Conservation (phyloP, 1,140 invertebrate genomes). For the Drosophila mauritiana region DNA sequence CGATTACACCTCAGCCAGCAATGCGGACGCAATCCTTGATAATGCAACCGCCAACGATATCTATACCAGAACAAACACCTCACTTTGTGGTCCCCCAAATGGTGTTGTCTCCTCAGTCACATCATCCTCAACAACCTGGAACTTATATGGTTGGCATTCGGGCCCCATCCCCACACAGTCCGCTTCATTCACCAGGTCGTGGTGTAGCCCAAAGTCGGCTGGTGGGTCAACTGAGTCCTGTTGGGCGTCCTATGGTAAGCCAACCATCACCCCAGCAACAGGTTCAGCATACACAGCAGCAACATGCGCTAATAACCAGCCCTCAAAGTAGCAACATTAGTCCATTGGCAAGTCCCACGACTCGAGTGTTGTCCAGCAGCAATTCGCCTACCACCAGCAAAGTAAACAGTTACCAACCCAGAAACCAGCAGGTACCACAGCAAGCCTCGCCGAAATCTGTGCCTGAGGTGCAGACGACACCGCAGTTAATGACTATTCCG, state of each 20-base stretch:
- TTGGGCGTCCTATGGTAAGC: slow-evolving; percentile 26
- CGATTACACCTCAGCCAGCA: slow-evolving; percentile 10
- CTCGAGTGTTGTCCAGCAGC: slow-evolving; percentile 37
- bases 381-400: slow-evolving; percentile 54
- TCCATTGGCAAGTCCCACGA: slow-evolving; percentile 68
- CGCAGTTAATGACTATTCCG: slow-evolving; percentile 62
- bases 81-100: slow-evolving; percentile 86
- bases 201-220: slow-evolving; percentile 54
- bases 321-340: slow-evolving; percentile 56
- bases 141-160: slow-evolving; percentile 64
- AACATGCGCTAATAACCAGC: slow-evolving; percentile 46
- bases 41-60: slow-evolving; percentile 87
- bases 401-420: slow-evolving; percentile 51
- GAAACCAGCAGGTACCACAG: slow-evolving; percentile 28
- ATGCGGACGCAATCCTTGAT: slow-evolving; percentile 67
- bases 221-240: slow-evolving; percentile 59
- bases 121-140: slow-evolving; percentile 34
- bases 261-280: slow-evolving; percentile 37
- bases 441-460: slow-evolving; percentile 54
- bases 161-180: slow-evolving; percentile 73
- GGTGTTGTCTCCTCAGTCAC: slow-evolving; percentile 84
- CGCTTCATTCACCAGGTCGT: slow-evolving; percentile 63
- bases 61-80: slow-evolving; percentile 85
- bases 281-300: slow-evolving; percentile 39
- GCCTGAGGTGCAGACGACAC: slow-evolving; percentile 61